A percentile compares a stretch with the other conserved stretches of the same genome.
Conservation (phyloP, 2,888 invertebrate genomes). For the Drosophila kuntzei region DNA sequence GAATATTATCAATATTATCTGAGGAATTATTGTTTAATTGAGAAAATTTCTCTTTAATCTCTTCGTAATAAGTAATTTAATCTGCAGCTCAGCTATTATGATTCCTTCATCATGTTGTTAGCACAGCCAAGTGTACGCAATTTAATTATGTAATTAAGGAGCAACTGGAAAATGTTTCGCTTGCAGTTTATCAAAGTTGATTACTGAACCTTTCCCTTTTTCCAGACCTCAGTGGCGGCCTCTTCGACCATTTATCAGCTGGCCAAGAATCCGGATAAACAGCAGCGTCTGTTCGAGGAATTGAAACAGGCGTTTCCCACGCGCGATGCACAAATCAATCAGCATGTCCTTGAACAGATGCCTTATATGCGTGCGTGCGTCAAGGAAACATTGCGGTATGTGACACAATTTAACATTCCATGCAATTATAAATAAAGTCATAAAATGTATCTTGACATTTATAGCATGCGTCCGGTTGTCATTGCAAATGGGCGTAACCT, state of each 20-base stretch:
- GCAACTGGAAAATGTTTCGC: slow-evolving; percentile 7
- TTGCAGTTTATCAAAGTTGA: slow-evolving; percentile 2
- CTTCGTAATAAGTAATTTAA: not conserved
- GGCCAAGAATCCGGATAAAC: slow-evolving; percentile 89
- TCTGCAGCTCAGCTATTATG: not conserved
- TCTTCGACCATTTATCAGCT: slow-evolving; percentile 91
- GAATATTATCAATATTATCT: too few species aligned
- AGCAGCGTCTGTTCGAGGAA: slow-evolving; percentile 89
- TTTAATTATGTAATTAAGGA: slow-evolving; percentile 30
- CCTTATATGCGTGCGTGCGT: slow-evolving; percentile 91
- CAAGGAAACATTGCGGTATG: slow-evolving; percentile 91
- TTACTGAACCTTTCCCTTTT: not conserved
- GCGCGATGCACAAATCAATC: slow-evolving; percentile 87
- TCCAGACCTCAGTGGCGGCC: slow-evolving; percentile 90
- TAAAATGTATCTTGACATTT: not conserved
- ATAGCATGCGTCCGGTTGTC: slow-evolving; percentile 92
- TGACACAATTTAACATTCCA: slow-evolving; percentile 3
- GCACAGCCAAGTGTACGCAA: slow-evolving; percentile 1
- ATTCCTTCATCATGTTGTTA: too few species aligned
- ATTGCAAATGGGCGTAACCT: slow-evolving; percentile 92
- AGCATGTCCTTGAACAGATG: slow-evolving; percentile 88
- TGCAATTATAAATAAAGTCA: not conserved
- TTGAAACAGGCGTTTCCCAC: slow-evolving; percentile 87
- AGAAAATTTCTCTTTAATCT: too few species aligned
- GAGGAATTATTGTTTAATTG: too few species aligned